phyloP scores from a whole-genome alignment of 2,113 vertebrate genomes.

The Urocynchramus pylzowi region DNA sequence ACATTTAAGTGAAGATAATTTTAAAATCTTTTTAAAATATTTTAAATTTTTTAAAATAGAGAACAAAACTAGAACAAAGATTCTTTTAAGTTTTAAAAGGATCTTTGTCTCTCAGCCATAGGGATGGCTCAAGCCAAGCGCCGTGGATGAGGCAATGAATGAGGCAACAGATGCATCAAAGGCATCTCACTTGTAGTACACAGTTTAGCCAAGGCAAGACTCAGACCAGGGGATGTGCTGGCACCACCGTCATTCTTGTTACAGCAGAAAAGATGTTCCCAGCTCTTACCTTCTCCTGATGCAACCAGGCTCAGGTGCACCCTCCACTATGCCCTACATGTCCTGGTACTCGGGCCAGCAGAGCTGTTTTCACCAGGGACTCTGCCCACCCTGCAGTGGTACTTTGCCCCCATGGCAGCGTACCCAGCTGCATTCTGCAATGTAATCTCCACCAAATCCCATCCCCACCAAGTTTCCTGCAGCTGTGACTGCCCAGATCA shows the following conservation, averaged over 20 bases:
- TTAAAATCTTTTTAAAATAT: too few species aligned
- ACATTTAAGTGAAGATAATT: background rate
- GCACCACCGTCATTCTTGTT: background rate
- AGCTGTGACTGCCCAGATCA: background rate
- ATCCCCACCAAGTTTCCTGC: background rate
- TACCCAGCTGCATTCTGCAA: background rate
- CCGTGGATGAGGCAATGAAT: background rate
- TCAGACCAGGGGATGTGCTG: background rate
- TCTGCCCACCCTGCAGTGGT: background rate
- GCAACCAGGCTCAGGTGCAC: background rate
- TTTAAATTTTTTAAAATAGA: too few species aligned
- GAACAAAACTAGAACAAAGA: slow-evolving; percentile 48
- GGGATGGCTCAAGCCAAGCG: slow-evolving; percentile 1
- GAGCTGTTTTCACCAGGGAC: background rate
- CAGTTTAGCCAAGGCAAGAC: background rate
- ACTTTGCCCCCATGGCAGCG: fast-evolving
- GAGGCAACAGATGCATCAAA: background rate
- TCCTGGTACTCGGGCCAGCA: background rate
- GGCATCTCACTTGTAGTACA: background rate
- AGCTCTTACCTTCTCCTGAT: slow-evolving; percentile 17
- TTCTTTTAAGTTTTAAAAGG: slow-evolving; percentile 25
- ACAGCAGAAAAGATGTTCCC: background rate
- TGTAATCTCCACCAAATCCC: background rate
- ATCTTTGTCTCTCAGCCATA: slow-evolving; percentile 36
- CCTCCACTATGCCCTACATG: background rate